These are phyloP conservation scores for Ptilonorhynchus violaceus DNA, from an alignment of 2,113 vertebrate species.

Conservation along the genomic window DNA sequence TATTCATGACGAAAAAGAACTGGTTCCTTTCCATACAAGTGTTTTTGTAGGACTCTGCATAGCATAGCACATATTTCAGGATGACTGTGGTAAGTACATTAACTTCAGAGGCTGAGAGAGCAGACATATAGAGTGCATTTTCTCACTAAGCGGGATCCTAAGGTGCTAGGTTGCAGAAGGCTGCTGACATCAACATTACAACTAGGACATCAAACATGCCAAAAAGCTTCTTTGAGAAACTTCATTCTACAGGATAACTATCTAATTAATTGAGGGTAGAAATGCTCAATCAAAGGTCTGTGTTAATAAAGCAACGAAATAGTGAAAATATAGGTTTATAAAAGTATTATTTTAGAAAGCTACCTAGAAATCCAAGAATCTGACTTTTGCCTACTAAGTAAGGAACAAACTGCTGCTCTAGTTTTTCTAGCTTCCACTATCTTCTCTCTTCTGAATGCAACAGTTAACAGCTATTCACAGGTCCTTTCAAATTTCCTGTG, in stretches of 20 bases:
- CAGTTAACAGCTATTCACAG: slow-evolving; percentile 40
- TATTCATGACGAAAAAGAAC: not conserved
- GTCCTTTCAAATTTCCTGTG: slow-evolving; percentile 38
- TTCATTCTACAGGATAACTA: not conserved
- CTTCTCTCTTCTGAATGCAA: not conserved
- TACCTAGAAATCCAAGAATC: not conserved
- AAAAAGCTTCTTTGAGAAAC: not conserved
- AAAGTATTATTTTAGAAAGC: not conserved
- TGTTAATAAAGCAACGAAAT: not conserved
- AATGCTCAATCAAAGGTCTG: not conserved
- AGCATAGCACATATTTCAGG: not conserved
- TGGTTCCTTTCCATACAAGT: not conserved
- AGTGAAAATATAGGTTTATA: not conserved
- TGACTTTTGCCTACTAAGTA: not conserved
- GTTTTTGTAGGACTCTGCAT: not conserved
- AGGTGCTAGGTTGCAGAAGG: not conserved
- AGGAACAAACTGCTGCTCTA: not conserved
- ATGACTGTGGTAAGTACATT: not conserved
- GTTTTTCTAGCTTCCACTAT: not conserved
- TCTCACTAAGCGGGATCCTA: not conserved
- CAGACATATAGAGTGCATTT: not conserved
- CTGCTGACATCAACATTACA: not conserved
- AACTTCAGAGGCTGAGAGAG: not conserved
- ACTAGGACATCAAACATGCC: not conserved
- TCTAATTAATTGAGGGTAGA: accelerated